Base-by-base conservation (phyloP, 2,113 vertebrate genomes). In the Petroica traversi region DNA sequence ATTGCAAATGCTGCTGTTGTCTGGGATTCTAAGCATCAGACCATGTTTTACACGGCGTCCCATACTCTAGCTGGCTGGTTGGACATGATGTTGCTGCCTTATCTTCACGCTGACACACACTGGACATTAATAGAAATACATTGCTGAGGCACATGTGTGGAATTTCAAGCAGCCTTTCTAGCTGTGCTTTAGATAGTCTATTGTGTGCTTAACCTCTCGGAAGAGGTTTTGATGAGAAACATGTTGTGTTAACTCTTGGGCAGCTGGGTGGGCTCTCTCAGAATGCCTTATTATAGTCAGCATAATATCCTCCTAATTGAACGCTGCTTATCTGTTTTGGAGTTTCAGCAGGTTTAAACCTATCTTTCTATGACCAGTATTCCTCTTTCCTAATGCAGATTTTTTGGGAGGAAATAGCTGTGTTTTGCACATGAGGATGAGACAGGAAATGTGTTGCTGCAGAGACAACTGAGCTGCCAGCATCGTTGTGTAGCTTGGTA, bases 101-200 rank as follows among this genome's bases (percentile, higher is more conserved):
- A 99, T 99, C 99, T 99, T 96, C 95, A 89, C 86, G 97, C 98
- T 97, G 98, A 98, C 99, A 99, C 98, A 98, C 98, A 97, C 98
- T 97, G 98, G 97, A 98, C 98, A 98, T 98, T 99, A 99, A 99
- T 99, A 98, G 98, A 98, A 98, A 98, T 98, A 98, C 98, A 97
- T 98, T 96, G 97, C 97, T 96, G 94, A 94, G 96, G 97, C 75
- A 95, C 96, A 98, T 81, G 98, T 95, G 96, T 97, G 94, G 98
- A 99, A 99, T 99, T 97, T 98, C 97, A 98, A 98, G 97, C 95
- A 98, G 98, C 95, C 55, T 51, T 85, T 93, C 62, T 88, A 75
- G 95, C 96, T 96, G 94, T 78, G 92, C 98, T 97, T 97, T 98
- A 91, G 93, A 96, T 95, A 97, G 97, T 98, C 98, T 98, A 98